phyloP scores from a whole-genome alignment of 2,113 vertebrate species.

The Pycnonotus jocosus region DNA sequence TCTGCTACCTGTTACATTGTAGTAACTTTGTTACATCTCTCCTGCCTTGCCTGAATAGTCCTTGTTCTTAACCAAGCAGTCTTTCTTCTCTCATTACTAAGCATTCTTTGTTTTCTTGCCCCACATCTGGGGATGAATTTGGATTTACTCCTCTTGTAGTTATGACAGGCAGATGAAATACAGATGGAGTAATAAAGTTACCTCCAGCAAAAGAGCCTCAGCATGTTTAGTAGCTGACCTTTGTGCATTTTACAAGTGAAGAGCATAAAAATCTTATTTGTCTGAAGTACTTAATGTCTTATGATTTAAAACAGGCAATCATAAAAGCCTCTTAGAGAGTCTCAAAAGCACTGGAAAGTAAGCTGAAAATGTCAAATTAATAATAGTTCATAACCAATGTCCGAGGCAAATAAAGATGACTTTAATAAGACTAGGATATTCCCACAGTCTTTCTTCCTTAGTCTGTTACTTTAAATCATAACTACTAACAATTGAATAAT shows the following conservation, averaged over 20 bases:
- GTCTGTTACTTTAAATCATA: not conserved
- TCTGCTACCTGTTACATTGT: not conserved
- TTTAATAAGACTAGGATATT: not conserved
- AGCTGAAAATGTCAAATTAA: not conserved
- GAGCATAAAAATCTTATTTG: not conserved
- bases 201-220: not conserved
- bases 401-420: not conserved
- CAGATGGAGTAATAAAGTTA: not conserved
- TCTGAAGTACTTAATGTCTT: not conserved
- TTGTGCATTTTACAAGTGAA: not conserved
- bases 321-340: not conserved
- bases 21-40: not conserved
- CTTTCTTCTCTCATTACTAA: not conserved
- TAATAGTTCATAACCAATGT: not conserved
- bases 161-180: not conserved
- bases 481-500: not conserved
- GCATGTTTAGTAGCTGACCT: not conserved
- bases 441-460: not conserved
- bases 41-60: not conserved
- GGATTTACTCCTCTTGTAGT: not conserved
- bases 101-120: rapidly evolving
- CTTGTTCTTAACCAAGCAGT: rapidly evolving
- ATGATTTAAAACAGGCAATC: not conserved
- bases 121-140: not conserved
- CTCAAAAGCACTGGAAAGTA: not conserved